These are phyloP conservation scores for Calidris pygmaea DNA, from an alignment of 2,113 vertebrate species.

Conservation along the genomic window DNA sequence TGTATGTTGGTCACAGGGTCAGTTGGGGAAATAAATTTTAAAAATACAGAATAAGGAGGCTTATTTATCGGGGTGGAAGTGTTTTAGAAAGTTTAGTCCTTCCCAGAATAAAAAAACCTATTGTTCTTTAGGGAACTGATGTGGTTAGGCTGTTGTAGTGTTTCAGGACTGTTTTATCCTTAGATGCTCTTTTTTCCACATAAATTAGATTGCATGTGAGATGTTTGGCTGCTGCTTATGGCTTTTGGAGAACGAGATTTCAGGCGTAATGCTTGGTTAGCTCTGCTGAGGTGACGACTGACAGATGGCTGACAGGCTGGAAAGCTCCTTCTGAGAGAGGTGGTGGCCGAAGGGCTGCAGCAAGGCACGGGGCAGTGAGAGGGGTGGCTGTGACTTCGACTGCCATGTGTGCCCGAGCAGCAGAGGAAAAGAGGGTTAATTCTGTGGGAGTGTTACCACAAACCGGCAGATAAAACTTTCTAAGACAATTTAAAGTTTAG, in stretches of 20 bases:
- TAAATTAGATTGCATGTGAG: neutral
- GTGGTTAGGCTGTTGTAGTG: neutral
- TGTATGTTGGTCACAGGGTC: neutral
- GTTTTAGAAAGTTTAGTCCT: neutral
- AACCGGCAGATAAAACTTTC: too few relatives aligned
- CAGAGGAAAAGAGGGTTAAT: neutral
- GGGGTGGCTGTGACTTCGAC: neutral
- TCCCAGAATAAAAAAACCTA: neutral
- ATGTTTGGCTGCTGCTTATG: neutral
- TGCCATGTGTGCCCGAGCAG: neutral
- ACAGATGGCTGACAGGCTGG: neutral
- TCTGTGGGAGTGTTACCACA: neutral
- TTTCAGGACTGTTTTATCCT: neutral
- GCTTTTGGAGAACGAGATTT: neutral
- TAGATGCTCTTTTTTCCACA: neutral
- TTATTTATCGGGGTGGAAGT: neutral
- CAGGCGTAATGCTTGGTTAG: neutral
- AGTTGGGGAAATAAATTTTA: neutral
- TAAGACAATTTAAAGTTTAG: too few relatives aligned
- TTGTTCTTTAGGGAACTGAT: neutral
- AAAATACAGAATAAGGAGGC: neutral
- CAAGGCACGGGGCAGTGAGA: fast-evolving
- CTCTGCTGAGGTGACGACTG: neutral
- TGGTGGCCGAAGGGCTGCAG: neutral
- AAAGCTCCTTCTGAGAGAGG: neutral